A percentile compares a stretch with the other conserved stretches of the same genome.
Conservation (phyloP, 2,888 invertebrate genomes). For the Hyppa rectilinea region DNA sequence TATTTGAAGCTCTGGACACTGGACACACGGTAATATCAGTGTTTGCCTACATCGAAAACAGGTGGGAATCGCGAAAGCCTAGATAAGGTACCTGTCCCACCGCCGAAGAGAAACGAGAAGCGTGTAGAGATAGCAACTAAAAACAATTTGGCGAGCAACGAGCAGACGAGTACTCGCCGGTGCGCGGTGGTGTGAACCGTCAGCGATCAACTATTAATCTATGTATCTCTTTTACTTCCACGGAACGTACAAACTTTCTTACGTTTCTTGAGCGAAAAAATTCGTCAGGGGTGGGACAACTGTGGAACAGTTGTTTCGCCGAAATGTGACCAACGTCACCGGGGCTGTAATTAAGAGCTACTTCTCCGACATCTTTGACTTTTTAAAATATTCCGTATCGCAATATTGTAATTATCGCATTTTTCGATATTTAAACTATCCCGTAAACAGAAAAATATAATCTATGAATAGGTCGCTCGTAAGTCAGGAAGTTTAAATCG, state of each 20-base stretch:
- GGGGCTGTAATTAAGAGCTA: background rate
- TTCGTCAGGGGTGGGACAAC: background rate
- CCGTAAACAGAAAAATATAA: background rate
- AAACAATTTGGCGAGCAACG: background rate
- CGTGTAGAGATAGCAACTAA: background rate
- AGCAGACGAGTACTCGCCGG: background rate
- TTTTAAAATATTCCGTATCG: slow-evolving; percentile 4
- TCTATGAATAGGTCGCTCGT: background rate
- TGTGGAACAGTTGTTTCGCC: slow-evolving; percentile 11
- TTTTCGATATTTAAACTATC: background rate
- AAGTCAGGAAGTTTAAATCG: background rate
- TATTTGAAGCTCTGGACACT: background rate
- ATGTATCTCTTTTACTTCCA: background rate
- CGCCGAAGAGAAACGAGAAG: background rate
- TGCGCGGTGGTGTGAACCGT: background rate
- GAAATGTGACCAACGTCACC: slow-evolving; percentile 8
- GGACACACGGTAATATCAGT: slow-evolving; percentile 4
- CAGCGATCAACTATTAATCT: background rate
- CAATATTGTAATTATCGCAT: no score
- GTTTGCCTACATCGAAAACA: background rate
- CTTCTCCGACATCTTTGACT: slow-evolving; percentile 4
- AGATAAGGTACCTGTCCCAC: background rate
- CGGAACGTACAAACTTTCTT: background rate
- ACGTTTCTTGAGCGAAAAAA: background rate
- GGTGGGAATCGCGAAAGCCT: background rate